These are phyloP conservation scores for Drosophila oshimai DNA, from an alignment of 1,140 invertebrate genomes.

Conservation along the genomic window DNA sequence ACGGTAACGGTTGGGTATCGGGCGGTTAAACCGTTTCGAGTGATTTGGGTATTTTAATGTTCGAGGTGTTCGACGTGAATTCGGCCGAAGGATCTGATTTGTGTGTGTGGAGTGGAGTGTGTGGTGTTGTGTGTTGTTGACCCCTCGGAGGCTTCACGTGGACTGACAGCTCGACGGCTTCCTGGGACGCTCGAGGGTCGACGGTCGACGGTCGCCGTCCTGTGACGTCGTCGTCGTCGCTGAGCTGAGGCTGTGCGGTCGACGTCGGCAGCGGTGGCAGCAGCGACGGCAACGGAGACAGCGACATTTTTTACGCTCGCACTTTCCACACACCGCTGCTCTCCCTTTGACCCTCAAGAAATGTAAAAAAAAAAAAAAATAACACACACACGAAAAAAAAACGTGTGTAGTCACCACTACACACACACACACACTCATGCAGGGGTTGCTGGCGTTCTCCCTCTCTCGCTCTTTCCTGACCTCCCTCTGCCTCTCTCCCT, in stretches of 20 bases:
- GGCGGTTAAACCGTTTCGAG: background rate
- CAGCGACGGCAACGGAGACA: slow-evolving; percentile 6
- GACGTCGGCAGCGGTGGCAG: slow-evolving; percentile 23
- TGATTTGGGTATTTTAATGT: background rate
- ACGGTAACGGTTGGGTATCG: background rate
- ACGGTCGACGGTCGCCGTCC: slow-evolving; percentile 16
- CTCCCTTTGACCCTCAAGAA: slow-evolving; percentile 26
- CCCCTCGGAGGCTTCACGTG: slow-evolving; percentile 82
- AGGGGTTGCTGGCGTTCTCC: slow-evolving; percentile 53
- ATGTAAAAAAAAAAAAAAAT: slow-evolving; percentile 7
- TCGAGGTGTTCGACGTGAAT: slow-evolving; percentile 1
- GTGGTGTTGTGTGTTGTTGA: slow-evolving; percentile 71
- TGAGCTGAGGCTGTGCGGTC: slow-evolving; percentile 58
- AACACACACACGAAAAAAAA: slow-evolving; percentile 35
- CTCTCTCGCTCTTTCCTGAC: background rate
- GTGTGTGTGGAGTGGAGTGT: background rate
- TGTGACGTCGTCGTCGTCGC: slow-evolving; percentile 7
- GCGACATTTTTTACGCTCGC: slow-evolving; percentile 24
- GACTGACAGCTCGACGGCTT: slow-evolving; percentile 78
- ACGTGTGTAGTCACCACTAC: slow-evolving; percentile 58
- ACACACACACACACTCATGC: slow-evolving; percentile 34
- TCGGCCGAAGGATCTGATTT: slow-evolving; percentile 17
- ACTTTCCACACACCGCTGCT: background rate
- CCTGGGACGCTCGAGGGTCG: slow-evolving; percentile 70
- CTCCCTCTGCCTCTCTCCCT: slow-evolving; percentile 1